Conservation (phyloP, 2,888 invertebrate species). For the Patella pellucida region DNA sequence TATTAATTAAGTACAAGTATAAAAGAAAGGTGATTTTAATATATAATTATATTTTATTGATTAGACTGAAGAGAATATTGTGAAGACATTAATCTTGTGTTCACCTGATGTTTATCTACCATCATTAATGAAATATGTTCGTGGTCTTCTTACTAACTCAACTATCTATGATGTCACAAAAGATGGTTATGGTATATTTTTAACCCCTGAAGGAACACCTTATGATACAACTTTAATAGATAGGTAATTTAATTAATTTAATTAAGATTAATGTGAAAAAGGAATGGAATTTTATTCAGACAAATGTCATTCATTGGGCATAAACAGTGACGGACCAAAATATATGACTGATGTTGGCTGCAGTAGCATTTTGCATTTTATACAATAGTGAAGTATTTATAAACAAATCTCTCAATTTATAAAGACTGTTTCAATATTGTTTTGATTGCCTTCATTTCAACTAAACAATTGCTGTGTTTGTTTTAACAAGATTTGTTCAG, state of each 20-base stretch:
- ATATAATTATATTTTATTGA: conserved; percentile 15
- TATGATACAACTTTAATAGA: conserved; percentile 89
- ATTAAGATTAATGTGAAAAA: too few relatives aligned
- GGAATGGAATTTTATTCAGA: too few relatives aligned
- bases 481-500: too few relatives aligned
- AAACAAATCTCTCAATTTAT: too few relatives aligned
- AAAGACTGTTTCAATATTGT: too few relatives aligned
- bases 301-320: background rate
- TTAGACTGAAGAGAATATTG: conserved; percentile 75
- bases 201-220: conserved; percentile 89
- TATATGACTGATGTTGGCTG: background rate
- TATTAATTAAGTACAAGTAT: conserved; percentile 4
- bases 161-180: conserved; percentile 78
- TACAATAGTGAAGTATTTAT: too few relatives aligned
- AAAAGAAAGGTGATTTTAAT: background rate
- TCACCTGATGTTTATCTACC: conserved; percentile 79
- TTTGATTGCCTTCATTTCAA: too few relatives aligned
- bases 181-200: conserved; percentile 84
- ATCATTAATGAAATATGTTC: conserved; percentile 77
- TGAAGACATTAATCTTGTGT: conserved; percentile 79
- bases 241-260: conserved; percentile 60
- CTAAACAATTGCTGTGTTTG: too few relatives aligned
- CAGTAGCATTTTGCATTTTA: too few relatives aligned
- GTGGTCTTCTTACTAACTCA: conserved; percentile 74
- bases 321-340: conserved; percentile 2